Base-by-base conservation (phyloP, 1,140 invertebrate genomes). In the Aporrectodea caliginosa region DNA sequence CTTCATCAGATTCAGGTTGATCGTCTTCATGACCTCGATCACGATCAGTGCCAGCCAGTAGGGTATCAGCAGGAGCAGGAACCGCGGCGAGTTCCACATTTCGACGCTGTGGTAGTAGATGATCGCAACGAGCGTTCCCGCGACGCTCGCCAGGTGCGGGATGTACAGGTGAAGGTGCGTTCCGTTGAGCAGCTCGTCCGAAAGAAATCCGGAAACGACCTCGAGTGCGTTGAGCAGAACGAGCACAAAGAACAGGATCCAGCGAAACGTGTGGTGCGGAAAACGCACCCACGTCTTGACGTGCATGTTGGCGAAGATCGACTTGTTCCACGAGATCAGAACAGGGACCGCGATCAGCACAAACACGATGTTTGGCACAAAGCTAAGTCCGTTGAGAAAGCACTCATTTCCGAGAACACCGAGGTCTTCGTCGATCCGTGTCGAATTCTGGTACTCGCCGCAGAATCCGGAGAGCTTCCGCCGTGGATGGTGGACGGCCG, bases 281-380 rank as follows among this genome's bases (percentile, higher is more conserved):
- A 84, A 86, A 75, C 86, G 85, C 1, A 86, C 85, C 86, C 86
- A 87, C n/a, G 85, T 85, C 79, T 83, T 86, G 30, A 84, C 84
- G 70, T 86, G 83, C n/a, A 85, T 77, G 35, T 82, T 83, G 1
- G 85, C 85, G 69, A 86, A 81, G n/a, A 84, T 80, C 32, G 85
- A 86, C 69, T 84, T 82, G 43, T 83, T 85, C 85, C 85, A 86
- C 1, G 84, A 82, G 6, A 85, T 84, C 0, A 86, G 79, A n/a
- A 87, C 84, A 58, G 86, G 83, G 16, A 85, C 77, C 74, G 84
- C 84, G 2, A 86, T 82, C 27, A 87, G 80, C 0, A 84, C 68
- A 58, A 86, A 81, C 22, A 86, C 78, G 22, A 82, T 83, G 81
- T 87, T 85, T 1, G 86, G 86, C 14, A 87, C 83, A 35, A 87